Evolutionary conservation across 2,113 vertebrate species (phyloP).

Genomic region (Phoenicopterus ruber): DNA sequence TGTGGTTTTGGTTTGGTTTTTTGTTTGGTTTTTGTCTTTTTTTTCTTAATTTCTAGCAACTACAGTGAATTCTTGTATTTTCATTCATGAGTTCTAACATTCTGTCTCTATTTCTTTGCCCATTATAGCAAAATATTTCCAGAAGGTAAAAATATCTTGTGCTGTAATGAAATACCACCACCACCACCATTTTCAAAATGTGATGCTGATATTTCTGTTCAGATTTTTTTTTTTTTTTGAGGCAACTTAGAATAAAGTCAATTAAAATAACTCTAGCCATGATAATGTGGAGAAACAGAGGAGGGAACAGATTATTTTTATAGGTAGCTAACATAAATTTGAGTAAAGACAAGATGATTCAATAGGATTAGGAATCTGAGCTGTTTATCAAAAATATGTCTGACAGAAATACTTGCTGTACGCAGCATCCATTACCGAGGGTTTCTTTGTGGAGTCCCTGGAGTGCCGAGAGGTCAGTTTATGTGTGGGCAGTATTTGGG

Average conservation of each 20-base stretch:
- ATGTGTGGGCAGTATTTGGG: background rate
- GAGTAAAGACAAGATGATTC: background rate
- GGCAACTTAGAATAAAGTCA: background rate
- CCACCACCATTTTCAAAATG: background rate
- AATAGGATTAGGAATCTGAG: background rate
- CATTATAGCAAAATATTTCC: background rate
- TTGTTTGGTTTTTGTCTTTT: background rate
- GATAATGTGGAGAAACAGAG: background rate
- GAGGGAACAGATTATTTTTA: background rate
- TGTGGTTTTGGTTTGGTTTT: background rate
- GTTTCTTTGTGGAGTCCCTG: background rate
- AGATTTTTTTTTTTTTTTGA: background rate
- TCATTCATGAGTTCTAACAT: background rate
- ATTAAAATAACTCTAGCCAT: background rate
- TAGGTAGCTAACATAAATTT: background rate
- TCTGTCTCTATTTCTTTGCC: background rate
- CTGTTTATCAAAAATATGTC: background rate
- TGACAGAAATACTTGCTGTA: background rate
- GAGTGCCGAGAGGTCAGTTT: fast-evolving
- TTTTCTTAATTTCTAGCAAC: background rate
- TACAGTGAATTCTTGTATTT: background rate
- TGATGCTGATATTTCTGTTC: background rate
- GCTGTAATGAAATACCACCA: background rate
- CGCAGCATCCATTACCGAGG: background rate
- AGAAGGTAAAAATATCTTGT: background rate